Evolutionary conservation across 1,140 invertebrate genomes (phyloP).

Genomic region (Heliconius hewitsoni): DNA sequence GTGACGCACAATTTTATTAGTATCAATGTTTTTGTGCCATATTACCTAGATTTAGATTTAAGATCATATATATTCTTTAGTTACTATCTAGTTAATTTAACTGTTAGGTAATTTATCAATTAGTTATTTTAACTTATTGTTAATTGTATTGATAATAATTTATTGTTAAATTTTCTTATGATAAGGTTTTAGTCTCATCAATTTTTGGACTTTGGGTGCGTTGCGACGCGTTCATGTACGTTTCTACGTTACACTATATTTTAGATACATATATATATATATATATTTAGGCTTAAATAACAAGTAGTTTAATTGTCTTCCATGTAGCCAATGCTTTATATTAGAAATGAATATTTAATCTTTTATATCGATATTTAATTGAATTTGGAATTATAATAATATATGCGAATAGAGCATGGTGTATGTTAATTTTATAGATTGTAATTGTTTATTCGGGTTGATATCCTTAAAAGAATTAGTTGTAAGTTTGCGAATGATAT

Average conservation of each 20-base stretch:
- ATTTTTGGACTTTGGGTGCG: constrained; percentile 59
- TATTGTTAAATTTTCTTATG: constrained; percentile 1
- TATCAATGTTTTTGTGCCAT: constrained; percentile 43
- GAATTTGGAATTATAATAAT: background rate
- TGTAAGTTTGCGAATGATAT: constrained; percentile 34
- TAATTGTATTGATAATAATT: constrained; percentile 2
- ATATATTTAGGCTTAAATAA: background rate
- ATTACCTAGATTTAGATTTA: constrained; percentile 35
- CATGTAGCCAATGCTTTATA: constrained; percentile 55
- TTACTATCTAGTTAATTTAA: background rate
- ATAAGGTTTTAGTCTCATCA: constrained; percentile 41
- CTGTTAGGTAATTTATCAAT: background rate
- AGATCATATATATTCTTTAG: background rate
- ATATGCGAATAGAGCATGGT: background rate
- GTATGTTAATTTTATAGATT: background rate
- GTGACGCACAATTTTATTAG: constrained; percentile 51
- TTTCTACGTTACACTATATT: constrained; percentile 66
- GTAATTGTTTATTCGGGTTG: background rate
- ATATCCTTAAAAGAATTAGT: constrained; percentile 54
- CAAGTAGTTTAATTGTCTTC: constrained; percentile 52
- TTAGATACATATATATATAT: constrained; percentile 31
- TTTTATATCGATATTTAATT: constrained; percentile 13
- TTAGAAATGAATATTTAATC: constrained; percentile 24
- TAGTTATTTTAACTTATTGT: constrained; percentile 16
- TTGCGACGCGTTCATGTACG: constrained; percentile 76